These are phyloP conservation scores for Scomber scombrus DNA, from an alignment of 2,113 vertebrate genomes.

Conservation along the genomic window DNA sequence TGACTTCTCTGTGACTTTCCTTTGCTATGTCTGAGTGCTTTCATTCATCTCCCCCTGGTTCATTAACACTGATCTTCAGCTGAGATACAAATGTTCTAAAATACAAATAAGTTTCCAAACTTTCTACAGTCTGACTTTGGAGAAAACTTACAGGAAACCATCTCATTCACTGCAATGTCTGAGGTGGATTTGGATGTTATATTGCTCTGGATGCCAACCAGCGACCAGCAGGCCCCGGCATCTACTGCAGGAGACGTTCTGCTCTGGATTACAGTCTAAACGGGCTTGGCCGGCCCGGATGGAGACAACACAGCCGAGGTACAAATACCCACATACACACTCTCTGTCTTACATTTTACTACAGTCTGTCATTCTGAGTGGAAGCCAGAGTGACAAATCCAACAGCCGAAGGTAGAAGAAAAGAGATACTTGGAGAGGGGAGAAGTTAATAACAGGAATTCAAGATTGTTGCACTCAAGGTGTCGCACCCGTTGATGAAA, in stretches of 20 bases:
- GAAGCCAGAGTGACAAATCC: constrained; percentile 59
- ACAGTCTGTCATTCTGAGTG: constrained; percentile 54
- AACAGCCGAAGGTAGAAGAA: constrained; percentile 20
- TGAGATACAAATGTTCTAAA: constrained; percentile 47
- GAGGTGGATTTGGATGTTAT: constrained; percentile 43
- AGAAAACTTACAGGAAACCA: constrained; percentile 31
- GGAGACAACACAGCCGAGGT: constrained; percentile 27
- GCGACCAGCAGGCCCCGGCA: constrained; percentile 35
- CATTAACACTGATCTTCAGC: constrained; percentile 48
- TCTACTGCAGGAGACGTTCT: constrained; percentile 37
- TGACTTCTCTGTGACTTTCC: constrained; percentile 44
- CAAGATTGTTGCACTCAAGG: constrained; percentile 10
- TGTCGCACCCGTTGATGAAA: background rate
- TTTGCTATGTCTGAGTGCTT: constrained; percentile 18
- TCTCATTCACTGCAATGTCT: constrained; percentile 41
- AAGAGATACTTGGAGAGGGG: constrained; percentile 4
- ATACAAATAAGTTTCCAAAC: constrained; percentile 23
- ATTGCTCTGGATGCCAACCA: constrained; percentile 58
- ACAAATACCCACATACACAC: constrained; percentile 36
- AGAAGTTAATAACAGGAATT: constrained; percentile 47
- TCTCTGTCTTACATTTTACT: background rate
- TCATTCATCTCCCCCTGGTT: constrained; percentile 48
- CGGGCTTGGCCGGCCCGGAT: constrained; percentile 27
- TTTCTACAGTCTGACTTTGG: background rate
- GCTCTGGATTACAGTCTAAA: constrained; percentile 58